Conservation (phyloP, 2,113 vertebrate species). For the Cheirogaleus medius region DNA sequence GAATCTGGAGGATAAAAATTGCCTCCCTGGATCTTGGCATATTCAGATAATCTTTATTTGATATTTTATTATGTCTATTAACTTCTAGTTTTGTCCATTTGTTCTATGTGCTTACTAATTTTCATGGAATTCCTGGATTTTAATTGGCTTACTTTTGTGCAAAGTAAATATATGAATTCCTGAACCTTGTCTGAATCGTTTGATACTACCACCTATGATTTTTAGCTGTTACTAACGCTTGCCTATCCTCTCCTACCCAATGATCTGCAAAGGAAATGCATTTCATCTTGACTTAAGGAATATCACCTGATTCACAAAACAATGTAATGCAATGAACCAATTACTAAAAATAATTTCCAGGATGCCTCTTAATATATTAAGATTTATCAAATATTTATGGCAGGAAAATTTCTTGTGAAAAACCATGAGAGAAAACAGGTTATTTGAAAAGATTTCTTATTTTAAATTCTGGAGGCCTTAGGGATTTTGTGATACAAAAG, state of each 20-base stretch:
- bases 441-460: background rate
- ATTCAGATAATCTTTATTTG: background rate
- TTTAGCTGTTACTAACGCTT: background rate
- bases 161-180: background rate
- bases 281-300: background rate
- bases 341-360: background rate
- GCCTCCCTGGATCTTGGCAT: background rate
- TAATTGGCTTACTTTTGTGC: background rate
- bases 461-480: background rate
- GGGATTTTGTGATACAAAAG: background rate
- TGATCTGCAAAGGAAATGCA: background rate
- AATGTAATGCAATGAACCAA: background rate
- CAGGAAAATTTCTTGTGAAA: background rate
- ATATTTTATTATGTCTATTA: background rate
- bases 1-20: background rate
- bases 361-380: background rate
- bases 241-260: background rate
- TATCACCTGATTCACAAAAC: background rate
- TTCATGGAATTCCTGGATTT: background rate
- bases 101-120: background rate
- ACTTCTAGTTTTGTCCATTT: background rate
- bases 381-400: background rate
- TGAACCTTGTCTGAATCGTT: background rate
- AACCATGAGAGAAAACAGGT: background rate
- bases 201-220: background rate